Evolutionary conservation across 2,113 vertebrate genomes (phyloP), one percentile per base, ranked within the genome.

Genomic region (Coregonus clupeaformis): DNA sequence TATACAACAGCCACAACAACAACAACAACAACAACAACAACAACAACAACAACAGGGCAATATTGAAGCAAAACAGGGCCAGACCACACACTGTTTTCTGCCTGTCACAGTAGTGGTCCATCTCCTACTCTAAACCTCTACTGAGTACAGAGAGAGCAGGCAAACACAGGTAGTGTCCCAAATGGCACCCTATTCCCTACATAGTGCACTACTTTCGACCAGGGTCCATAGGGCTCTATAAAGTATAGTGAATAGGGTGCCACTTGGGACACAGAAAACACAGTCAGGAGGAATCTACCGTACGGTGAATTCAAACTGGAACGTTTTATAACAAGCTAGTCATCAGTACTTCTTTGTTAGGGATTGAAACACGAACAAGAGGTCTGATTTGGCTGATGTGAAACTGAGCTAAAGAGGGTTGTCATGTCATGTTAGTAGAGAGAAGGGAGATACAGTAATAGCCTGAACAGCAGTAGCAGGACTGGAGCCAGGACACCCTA

Each of bases 351-450:
- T 29, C 5, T 65, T 65, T 14, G 30, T 66, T 66, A 73, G 78
- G 78, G 62, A 42, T 64, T 71, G 69, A 76, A 77, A 79, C 66
- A 63, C 77, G 74, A 66, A 77, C 42, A 62, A 64, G 74, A 42
- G 2, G 45, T 65, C 63, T 12, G 63, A 63, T 63, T 63, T 63
- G 82, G 60, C 79, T 70, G 77, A 84, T 80, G 36, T 42, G 84
- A 83, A 85, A 88, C 85, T 59, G 80, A 80, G 77, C 82, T 87
- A 84, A 88, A 84, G 80, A 84, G 77, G 78, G 72, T 66, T 80
- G 79, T 75, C 81, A 80, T 79, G 77, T 69, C 76, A 81, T 73
- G 60, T 79, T 42, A 42, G 36, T 7, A 42, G 36, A 42, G 36
- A 3, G 36, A 42, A 9, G 36, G 9, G 7, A 42, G 36, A 7